phyloP scores from a whole-genome alignment of 2,888 invertebrate genomes.

The Aromia moschata region DNA sequence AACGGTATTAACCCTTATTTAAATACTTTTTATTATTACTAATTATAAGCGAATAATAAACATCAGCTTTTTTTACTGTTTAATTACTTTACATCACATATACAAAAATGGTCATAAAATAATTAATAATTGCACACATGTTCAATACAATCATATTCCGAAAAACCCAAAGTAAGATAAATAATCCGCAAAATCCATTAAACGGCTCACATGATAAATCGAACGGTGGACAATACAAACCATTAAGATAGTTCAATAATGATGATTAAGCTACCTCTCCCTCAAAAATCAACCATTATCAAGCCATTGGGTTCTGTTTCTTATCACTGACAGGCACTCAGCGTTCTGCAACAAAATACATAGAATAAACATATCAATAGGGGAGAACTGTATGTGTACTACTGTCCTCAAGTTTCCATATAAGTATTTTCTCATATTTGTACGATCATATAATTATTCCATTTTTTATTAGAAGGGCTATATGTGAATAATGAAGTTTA shows the following conservation, averaged over 20 bases:
- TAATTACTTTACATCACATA: background rate
- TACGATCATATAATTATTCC: too few species aligned
- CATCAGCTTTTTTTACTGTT: background rate
- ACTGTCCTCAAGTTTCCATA: background rate
- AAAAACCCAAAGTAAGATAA: constrained; percentile 52
- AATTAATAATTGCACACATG: constrained; percentile 33
- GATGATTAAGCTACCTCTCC: constrained; percentile 62
- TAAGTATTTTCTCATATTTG: background rate
- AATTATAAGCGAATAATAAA: too few species aligned
- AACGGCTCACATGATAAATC: constrained; percentile 57
- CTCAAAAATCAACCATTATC: constrained; percentile 58
- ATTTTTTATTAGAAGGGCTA: too few species aligned
- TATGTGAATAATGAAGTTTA: too few species aligned
- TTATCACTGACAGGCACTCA: constrained; percentile 45
- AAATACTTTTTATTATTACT: too few species aligned
- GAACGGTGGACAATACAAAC: constrained; percentile 61
- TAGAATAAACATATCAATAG: constrained; percentile 37
- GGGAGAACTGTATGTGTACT: constrained; percentile 11
- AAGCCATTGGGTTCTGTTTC: constrained; percentile 53
- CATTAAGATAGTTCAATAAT: constrained; percentile 63
- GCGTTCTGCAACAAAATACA: constrained; percentile 43
- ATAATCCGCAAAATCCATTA: constrained; percentile 58
- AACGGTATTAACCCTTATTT: too few species aligned
- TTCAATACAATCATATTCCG: constrained; percentile 44
- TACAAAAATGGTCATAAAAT: constrained; percentile 1